Base-by-base conservation (phyloP, 1,140 invertebrate species). In the Wasmannia auropunctata region DNA sequence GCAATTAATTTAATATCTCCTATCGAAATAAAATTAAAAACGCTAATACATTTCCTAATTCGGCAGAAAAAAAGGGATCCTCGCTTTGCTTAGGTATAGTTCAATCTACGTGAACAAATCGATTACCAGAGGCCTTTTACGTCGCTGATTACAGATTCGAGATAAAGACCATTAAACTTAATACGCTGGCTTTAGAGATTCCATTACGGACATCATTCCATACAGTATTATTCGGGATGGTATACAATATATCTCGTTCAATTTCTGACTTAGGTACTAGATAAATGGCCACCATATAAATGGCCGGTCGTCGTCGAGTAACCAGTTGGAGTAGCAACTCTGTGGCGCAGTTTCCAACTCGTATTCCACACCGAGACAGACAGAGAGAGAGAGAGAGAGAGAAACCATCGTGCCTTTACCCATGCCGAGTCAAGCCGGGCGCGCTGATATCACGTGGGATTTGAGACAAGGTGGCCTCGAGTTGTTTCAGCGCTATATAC, bases 251-350 rank as follows among this genome's bases (percentile, higher is more conserved):
- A 76, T 76, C 54, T 76, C 56, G 56, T 62, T 76, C 74, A 76
- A 62, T 76, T 77, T 25, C 63, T 77, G 75, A 63, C 40, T 77
- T 77, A 77, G 75, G 25, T 63, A 43, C 58, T 54, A 77, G 56
- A 77, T 63, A 77, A 77, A 77, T 77, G 74, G 54, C 54, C 37
- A 28, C 54, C 22, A 60, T 75, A 75, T 75, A 75, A 75, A 75
- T 58, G 74, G 37, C 74, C 51, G 60, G 46, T 37, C 70, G 56
- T 60, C n/a, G 34, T n/a, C 74, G 56, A 76, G 54, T 28, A 43
- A 63, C 40, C 70, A 77, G 75, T 63, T 46, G 40, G 58, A 77
- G 37, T 46, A 46, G 25, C 40, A 63, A 77, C 75, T 77, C 75
- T 10, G 37, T 34, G 25, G 37, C 19, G 56, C 16, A 76, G 58